Percentiles rank a stretch among this genome's conserved stretches.
Conservation (phyloP, 2,113 vertebrate genomes). For the Callipepla squamata region DNA sequence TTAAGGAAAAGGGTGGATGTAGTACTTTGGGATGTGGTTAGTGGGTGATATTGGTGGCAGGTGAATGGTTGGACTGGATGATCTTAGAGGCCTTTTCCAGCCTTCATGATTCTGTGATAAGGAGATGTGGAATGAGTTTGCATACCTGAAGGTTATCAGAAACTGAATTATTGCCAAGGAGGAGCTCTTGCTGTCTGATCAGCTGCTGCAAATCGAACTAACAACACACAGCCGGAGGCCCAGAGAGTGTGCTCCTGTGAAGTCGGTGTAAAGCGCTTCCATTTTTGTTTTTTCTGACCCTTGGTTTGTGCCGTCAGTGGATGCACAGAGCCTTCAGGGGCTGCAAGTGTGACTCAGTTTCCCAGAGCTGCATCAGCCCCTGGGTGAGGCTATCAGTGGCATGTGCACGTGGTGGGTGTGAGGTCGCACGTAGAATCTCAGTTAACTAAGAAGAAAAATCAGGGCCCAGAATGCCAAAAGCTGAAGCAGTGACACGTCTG, state of each 20-base stretch:
- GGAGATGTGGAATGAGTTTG: neutral
- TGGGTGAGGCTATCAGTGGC: neutral
- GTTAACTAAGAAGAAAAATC: neutral
- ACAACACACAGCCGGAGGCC: fast-evolving
- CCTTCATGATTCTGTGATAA: too few relatives aligned
- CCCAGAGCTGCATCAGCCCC: neutral
- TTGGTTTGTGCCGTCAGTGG: neutral
- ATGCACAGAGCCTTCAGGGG: neutral
- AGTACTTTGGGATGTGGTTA: too few relatives aligned
- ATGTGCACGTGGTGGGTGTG: fast-evolving
- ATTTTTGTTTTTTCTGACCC: neutral
- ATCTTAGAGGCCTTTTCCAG: too few relatives aligned
- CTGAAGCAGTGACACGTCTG: fast-evolving
- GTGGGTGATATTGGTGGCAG: too few relatives aligned
- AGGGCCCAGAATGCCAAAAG: neutral
- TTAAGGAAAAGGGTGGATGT: too few relatives aligned
- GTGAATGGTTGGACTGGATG: too few relatives aligned
- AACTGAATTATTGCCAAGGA: neutral
- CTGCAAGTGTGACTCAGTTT: neutral
- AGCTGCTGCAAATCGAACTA: neutral
- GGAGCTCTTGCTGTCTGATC: neutral
- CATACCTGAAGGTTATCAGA: neutral
- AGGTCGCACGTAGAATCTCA: fast-evolving
- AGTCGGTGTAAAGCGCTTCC: neutral
- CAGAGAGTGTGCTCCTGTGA: neutral